Conservation (phyloP, 2,113 vertebrate species). For the Campylorhamphus procurvoides region DNA sequence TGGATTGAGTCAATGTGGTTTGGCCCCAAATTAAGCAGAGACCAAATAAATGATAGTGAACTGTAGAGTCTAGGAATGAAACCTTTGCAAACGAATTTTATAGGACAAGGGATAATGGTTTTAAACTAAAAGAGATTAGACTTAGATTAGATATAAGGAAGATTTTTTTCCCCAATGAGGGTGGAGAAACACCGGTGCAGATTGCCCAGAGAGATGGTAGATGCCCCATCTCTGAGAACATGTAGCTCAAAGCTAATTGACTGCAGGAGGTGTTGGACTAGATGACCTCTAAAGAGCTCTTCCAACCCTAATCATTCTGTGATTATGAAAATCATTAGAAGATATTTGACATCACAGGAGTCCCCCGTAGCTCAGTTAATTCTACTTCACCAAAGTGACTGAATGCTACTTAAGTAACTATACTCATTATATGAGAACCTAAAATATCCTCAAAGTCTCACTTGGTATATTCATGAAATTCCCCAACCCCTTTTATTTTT, state of each 20-base stretch:
- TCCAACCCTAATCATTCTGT: neutral
- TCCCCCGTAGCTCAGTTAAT: neutral
- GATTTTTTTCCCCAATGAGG: neutral
- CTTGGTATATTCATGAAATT: neutral
- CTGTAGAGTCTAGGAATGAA: neutral
- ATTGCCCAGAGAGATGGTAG: neutral
- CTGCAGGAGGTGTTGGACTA: neutral
- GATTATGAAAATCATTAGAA: neutral
- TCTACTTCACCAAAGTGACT: neutral
- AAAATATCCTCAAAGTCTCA: neutral
- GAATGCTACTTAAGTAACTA: neutral
- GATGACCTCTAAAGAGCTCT: neutral
- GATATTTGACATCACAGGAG: neutral
- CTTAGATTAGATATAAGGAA: neutral
- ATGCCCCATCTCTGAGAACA: neutral
- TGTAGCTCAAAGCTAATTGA: accelerated
- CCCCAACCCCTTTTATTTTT: accelerated
- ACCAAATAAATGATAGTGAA: neutral
- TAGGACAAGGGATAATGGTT: neutral
- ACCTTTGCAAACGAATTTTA: neutral
- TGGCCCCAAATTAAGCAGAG: neutral
- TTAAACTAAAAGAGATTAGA: neutral
- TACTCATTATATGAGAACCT: neutral
- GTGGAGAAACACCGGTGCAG: accelerated
- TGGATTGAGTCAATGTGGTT: neutral